Percentiles rank a stretch among this genome's conserved stretches.
Conservation (phyloP, 2,888 invertebrate species). For the Tipula confusa region DNA sequence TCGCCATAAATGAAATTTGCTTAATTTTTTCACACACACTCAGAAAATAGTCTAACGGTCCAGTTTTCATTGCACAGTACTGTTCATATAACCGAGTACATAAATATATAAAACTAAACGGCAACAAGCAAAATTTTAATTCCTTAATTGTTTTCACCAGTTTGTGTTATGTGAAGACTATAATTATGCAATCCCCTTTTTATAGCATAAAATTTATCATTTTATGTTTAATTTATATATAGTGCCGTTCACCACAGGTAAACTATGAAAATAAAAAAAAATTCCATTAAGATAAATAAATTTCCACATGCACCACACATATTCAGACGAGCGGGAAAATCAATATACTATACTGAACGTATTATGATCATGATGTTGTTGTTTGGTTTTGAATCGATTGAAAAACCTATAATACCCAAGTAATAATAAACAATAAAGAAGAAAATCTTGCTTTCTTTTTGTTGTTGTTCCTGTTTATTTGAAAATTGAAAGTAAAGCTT, state of each 20-base stretch:
- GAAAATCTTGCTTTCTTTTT: too few species aligned
- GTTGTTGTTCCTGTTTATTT: not conserved
- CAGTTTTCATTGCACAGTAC: too few species aligned
- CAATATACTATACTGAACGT: not conserved
- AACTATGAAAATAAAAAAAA: not conserved
- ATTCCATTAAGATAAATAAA: not conserved
- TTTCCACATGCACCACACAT: not conserved
- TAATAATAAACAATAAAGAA: not conserved
- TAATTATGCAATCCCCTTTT: slow-evolving; percentile 10
- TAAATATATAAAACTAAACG: not conserved
- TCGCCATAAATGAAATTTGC: too few species aligned
- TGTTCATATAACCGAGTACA: too few species aligned
- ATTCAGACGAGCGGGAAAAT: not conserved
- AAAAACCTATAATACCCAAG: not conserved
- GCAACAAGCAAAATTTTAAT: not conserved
- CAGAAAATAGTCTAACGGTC: too few species aligned
- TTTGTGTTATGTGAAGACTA: not conserved
- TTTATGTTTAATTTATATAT: not conserved
- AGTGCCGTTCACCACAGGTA: not conserved
- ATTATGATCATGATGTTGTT: not conserved
- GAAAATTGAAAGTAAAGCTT: slow-evolving; percentile 5
- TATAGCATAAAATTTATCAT: not conserved
- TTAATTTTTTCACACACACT: too few species aligned
- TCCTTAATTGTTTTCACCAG: slow-evolving; percentile 25
- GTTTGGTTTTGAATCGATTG: not conserved